Conservation (phyloP, 2,113 vertebrate genomes). For the Amblyopsis rosae region DNA sequence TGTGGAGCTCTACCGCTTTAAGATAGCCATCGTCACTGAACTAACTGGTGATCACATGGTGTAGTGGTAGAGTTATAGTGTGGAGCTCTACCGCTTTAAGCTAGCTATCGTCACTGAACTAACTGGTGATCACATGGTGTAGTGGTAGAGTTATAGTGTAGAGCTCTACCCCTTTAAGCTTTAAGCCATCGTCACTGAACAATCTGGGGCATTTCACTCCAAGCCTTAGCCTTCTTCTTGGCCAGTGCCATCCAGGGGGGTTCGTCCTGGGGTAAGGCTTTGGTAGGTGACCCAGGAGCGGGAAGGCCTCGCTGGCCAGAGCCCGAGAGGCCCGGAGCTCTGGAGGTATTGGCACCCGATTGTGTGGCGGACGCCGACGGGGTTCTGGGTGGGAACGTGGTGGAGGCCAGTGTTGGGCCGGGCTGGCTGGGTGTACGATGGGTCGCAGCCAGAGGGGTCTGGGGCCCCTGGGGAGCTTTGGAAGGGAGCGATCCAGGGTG, state of each 20-base stretch:
- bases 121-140: conserved; percentile 58
- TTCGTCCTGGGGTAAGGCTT: conserved; percentile 69
- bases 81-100: background rate
- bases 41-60: conserved; percentile 64
- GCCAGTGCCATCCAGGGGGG: conserved; percentile 91
- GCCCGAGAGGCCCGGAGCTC: conserved; percentile 8
- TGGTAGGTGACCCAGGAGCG: conserved; percentile 36
- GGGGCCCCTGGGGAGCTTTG: conserved; percentile 9
- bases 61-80: conserved; percentile 4
- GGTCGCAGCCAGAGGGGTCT: background rate
- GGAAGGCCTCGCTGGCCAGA: conserved; percentile 31
- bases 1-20: background rate
- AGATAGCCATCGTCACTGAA: conserved; percentile 70
- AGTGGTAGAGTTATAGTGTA: conserved; percentile 10
- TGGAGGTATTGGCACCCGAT: background rate
- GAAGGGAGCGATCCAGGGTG: background rate
- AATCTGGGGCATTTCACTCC: conserved; percentile 88
- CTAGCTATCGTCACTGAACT: conserved; percentile 72
- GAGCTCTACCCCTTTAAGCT: background rate
- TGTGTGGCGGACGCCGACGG: background rate
- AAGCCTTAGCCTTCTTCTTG: conserved; percentile 94
- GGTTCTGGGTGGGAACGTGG: conserved; percentile 29
- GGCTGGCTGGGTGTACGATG: background rate
- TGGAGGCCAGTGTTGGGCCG: conserved; percentile 14
- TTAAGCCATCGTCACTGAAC: conserved; percentile 75